Base-by-base conservation (phyloP, 2,888 invertebrate genomes). In the Leptopilina myrica region DNA sequence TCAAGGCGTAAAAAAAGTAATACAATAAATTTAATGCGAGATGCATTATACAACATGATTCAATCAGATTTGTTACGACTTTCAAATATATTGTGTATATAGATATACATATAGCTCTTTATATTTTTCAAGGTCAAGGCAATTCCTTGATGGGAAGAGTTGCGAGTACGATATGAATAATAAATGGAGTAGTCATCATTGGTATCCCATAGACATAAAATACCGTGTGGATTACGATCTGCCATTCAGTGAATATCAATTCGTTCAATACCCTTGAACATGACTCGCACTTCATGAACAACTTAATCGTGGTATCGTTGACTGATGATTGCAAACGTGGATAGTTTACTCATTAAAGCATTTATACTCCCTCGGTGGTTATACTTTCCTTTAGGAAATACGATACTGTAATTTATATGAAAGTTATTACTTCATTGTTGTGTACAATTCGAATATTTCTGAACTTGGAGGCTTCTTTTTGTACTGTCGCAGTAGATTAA, bases 131-230 rank as follows among this genome's bases (percentile, higher is more conserved):
- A 73, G 73, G 73, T 73, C 73, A 73, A 73, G 73, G 40, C 56
- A 73, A n/a, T 26, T 73, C 53, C n/a, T 49, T 53, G 14, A 20
- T 20, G 8, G 43, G 53, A 49, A 33, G 53, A 69, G 69, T 69
- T 26, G 49, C 49, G n/a, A 56, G 56, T 73, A 56, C 73, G 49
- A 69, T 56, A 73, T 73, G 73, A 73, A 73, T 73, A 56, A 73
- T 73, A 73, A 73, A 73, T 73, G 56, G 73, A 73, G 73, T 73
- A 73, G 73, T 56, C 56, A 73, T 73, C 73, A 56, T 73, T 73
- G 40, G 73, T 53, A 73, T 11, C 73, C 73, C 20, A 26, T 56
- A 56, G 33, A 56, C 33, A 73, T 73, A 56, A 73, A 73, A 73
- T 69, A 73, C 9, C 53, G 56, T 49, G 56, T 73, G 56, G 56